Conservation (phyloP, 2,888 invertebrate genomes). For the Amiota communis region DNA sequence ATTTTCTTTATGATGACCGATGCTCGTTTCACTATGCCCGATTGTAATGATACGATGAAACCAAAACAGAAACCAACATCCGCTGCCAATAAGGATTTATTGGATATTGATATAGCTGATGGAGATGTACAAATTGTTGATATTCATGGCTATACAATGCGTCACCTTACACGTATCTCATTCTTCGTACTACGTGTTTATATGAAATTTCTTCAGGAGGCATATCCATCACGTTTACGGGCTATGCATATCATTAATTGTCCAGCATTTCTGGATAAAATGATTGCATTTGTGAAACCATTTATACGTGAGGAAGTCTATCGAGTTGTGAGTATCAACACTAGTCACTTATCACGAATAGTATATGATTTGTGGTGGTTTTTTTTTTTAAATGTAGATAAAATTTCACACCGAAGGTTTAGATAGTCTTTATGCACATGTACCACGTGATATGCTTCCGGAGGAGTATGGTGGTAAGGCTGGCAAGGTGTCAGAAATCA, state of each 20-base stretch:
- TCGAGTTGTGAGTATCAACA: constrained; percentile 73
- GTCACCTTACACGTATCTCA: constrained; percentile 77
- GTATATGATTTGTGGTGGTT: not conserved
- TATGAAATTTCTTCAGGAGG: constrained; percentile 81
- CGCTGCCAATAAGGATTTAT: not conserved
- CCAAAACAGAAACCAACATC: not conserved
- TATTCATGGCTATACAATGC: constrained; percentile 78
- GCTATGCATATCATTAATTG: constrained; percentile 81
- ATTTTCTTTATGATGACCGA: constrained; percentile 64
- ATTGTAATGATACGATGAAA: constrained; percentile 31
- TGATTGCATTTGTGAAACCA: constrained; percentile 76
- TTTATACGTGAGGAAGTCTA: constrained; percentile 78
- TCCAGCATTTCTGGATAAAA: constrained; percentile 76
- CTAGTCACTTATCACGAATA: not conserved
- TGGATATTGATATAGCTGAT: constrained; percentile 75
- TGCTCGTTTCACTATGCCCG: constrained; percentile 54
- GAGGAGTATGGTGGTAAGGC: constrained; percentile 78
- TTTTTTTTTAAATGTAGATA: constrained; percentile 70
- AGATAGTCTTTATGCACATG: constrained; percentile 76
- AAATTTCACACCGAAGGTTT: constrained; percentile 76
- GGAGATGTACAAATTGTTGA: constrained; percentile 81
- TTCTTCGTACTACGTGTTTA: constrained; percentile 77
- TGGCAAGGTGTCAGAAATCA: constrained; percentile 69
- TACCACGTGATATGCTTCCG: constrained; percentile 78
- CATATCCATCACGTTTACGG: constrained; percentile 79